A percentile compares a stretch with the other conserved stretches of the same genome.
Conservation (phyloP, 2,797 vertebrate species). For the Myotis findleyi region DNA sequence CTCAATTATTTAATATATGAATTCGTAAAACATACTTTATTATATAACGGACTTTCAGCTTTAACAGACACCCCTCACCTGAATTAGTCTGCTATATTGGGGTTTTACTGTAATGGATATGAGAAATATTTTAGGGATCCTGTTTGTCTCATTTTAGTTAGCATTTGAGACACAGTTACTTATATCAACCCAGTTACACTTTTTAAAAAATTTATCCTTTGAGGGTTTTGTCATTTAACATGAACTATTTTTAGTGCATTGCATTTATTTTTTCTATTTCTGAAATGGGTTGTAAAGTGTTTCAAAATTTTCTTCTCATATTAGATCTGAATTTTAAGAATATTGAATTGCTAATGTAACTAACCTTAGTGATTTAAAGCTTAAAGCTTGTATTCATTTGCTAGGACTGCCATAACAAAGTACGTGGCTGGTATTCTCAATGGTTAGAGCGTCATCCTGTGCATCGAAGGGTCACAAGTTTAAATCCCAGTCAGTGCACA, state of each 20-base stretch:
- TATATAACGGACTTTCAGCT: not conserved
- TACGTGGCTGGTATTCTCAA: not conserved
- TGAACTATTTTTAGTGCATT: not conserved
- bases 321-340: not conserved
- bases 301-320: constrained; percentile 47
- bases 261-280: not conserved
- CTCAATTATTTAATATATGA: not conserved
- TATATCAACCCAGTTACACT: not conserved
- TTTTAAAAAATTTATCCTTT: not conserved
- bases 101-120: not conserved
- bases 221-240: constrained; percentile 29
- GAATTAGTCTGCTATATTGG: not conserved
- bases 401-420: not conserved
- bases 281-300: constrained; percentile 50
- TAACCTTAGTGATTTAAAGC: not conserved
- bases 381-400: not conserved
- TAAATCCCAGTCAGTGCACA: not conserved
- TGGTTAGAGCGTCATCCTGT: not conserved
- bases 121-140: not conserved
- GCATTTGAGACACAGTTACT: not conserved
- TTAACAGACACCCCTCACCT: not conserved
- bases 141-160: constrained; percentile 8
- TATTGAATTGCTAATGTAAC: not conserved
- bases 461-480: not conserved
- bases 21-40: not conserved